Conservation (phyloP, 2,888 invertebrate genomes). For the Cheilosia urbana region DNA sequence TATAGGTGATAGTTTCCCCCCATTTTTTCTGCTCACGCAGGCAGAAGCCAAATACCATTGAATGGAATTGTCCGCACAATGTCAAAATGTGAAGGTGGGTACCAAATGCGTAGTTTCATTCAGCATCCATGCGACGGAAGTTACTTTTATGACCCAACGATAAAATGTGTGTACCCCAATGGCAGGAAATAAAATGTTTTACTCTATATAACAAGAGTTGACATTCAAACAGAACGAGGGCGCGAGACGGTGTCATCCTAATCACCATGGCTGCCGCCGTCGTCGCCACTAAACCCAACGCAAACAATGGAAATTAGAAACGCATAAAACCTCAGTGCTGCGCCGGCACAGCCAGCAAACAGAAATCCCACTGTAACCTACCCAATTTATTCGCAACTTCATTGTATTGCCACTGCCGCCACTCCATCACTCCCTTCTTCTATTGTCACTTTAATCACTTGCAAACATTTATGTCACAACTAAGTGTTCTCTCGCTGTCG, state of each 20-base stretch:
- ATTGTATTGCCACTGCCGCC: background rate
- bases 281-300: constrained; percentile 10
- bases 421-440: constrained; percentile 34
- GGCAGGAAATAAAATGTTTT: constrained; percentile 40
- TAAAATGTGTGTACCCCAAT: constrained; percentile 57
- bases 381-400: constrained; percentile 44
- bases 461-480: constrained; percentile 67
- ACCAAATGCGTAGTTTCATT: background rate
- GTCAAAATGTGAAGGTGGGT: background rate
- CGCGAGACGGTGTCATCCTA: constrained; percentile 26
- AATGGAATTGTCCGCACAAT: too few relatives aligned
- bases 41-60: background rate
- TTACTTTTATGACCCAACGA: constrained; percentile 41
- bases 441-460: constrained; percentile 73
- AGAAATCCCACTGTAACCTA: constrained; percentile 38
- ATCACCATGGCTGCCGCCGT: background rate
- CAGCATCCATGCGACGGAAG: constrained; percentile 6
- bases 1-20: constrained; percentile 8
- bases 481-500: constrained; percentile 35
- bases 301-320: constrained; percentile 64
- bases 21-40: background rate
- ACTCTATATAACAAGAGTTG: constrained; percentile 7
- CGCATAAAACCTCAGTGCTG: constrained; percentile 45
- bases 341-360: constrained; percentile 27
- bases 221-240: constrained; percentile 45